phyloP scores from a whole-genome alignment of 2,113 vertebrate genomes.

The Capra hircus region DNA sequence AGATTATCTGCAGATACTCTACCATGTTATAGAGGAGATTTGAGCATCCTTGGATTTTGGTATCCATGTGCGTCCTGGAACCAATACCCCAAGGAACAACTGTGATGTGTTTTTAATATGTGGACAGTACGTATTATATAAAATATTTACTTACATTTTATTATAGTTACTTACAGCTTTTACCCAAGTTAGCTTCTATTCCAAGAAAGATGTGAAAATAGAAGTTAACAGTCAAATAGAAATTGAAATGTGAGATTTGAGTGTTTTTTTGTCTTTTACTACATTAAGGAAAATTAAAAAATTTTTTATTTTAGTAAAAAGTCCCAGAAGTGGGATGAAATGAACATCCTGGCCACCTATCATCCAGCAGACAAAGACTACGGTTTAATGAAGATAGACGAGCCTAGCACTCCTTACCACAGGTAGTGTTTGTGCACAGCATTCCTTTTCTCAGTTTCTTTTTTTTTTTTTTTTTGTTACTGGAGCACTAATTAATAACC shows the following conservation, averaged over 20 bases:
- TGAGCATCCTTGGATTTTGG: background rate
- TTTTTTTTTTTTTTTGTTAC: background rate
- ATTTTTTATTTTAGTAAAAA: constrained; percentile 89
- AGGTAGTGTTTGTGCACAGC: constrained; percentile 78
- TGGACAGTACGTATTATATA: background rate
- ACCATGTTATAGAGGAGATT: background rate
- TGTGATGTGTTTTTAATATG: background rate
- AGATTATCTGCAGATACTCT: background rate
- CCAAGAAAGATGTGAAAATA: constrained; percentile 3
- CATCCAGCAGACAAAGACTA: constrained; percentile 98
- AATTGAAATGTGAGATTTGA: constrained; percentile 5
- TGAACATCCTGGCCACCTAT: constrained; percentile 99
- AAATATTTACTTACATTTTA: constrained; percentile 2
- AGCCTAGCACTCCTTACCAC: constrained; percentile 96
- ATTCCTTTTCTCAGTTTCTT: background rate
- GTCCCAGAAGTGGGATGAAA: constrained; percentile 98
- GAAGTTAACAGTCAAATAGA: background rate
- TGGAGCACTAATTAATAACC: background rate
- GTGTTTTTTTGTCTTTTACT: constrained; percentile 15
- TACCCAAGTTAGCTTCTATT: background rate
- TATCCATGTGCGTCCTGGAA: background rate
- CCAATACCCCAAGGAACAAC: background rate
- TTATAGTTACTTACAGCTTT: background rate
- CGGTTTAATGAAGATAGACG: constrained; percentile 98
- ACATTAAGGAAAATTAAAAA: background rate